phyloP scores from a whole-genome alignment of 2,113 vertebrate genomes.

The Nansenia antarctica region DNA sequence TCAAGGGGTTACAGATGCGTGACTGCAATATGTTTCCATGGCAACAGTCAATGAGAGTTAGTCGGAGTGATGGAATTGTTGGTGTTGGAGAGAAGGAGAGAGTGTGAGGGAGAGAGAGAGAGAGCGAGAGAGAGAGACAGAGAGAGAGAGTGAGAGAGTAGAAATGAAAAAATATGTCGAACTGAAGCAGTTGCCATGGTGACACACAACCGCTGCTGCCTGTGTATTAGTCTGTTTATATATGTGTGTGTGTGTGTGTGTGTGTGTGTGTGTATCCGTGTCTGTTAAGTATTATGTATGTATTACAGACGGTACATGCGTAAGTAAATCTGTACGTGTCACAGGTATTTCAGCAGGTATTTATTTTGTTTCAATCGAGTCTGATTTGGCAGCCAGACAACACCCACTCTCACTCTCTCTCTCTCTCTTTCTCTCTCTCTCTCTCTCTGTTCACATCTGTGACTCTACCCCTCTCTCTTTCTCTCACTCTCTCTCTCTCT shows the following conservation, averaged over 20 bases:
- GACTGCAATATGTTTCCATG: conserved; percentile 61
- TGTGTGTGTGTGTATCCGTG: conserved; percentile 4
- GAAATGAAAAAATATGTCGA: conserved; percentile 41
- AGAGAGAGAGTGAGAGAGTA: conserved; percentile 8
- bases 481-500: neutral
- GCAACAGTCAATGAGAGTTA: conserved; percentile 70
- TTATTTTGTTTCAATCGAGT: neutral
- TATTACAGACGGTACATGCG: neutral
- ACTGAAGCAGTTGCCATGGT: conserved; percentile 75
- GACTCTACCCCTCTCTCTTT: neutral
- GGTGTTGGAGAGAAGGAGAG: conserved; percentile 32
- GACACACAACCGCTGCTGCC: conserved; percentile 65
- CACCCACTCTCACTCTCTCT: neutral
- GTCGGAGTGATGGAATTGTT: conserved; percentile 56
- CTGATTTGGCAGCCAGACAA: neutral
- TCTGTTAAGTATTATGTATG: conserved; percentile 4
- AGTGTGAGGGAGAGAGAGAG: neutral
- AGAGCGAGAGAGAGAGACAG: conserved; percentile 19
- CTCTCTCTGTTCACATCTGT: neutral
- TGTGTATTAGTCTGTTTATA: conserved; percentile 40
- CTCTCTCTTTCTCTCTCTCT: conserved; percentile 1
- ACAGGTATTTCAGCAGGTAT: conserved; percentile 3
- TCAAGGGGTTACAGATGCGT: conserved; percentile 51
- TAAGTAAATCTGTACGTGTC: neutral
- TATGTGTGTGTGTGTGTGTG: conserved; percentile 19